Conservation (phyloP, 1,140 invertebrate species). For the Solenopsis fugax region DNA sequence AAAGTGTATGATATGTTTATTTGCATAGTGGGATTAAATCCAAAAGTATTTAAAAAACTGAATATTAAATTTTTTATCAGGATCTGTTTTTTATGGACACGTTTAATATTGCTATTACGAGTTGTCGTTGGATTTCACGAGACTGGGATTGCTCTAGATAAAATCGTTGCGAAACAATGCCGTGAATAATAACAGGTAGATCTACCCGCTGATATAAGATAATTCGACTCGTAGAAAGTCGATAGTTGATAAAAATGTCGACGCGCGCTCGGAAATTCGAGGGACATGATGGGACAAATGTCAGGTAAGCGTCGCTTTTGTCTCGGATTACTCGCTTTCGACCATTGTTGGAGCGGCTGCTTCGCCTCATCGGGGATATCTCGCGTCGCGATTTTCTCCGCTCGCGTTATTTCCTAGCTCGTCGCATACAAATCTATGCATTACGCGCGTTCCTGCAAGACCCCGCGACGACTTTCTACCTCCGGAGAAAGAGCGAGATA, state of each 20-base stretch:
- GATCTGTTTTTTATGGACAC: background rate
- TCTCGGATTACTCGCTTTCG: conserved; percentile 29
- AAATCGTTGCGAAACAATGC: conserved; percentile 48
- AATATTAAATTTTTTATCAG: background rate
- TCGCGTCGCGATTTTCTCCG: conserved; percentile 40
- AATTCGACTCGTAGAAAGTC: conserved; percentile 39
- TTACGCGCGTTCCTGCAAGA: conserved; percentile 25
- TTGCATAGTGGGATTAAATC: background rate
- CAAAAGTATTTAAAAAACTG: background rate
- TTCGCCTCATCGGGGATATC: conserved; percentile 26
- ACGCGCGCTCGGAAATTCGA: conserved; percentile 14
- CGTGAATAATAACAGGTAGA: conserved; percentile 50
- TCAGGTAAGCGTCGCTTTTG: conserved; percentile 6
- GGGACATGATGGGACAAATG: background rate
- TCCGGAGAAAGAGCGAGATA: conserved; percentile 36
- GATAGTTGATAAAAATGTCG: conserved; percentile 13
- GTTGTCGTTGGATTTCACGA: background rate
- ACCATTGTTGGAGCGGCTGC: conserved; percentile 31
- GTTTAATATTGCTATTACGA: background rate
- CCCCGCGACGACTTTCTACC: conserved; percentile 64
- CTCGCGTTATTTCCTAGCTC: conserved; percentile 25
- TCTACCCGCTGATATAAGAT: conserved; percentile 18
- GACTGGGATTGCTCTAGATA: conserved; percentile 11
- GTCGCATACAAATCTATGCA: conserved; percentile 20
- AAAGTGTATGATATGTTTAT: no score